These are phyloP conservation scores for Indicator indicator DNA, from an alignment of 2,113 vertebrate species.

Conservation along the genomic window DNA sequence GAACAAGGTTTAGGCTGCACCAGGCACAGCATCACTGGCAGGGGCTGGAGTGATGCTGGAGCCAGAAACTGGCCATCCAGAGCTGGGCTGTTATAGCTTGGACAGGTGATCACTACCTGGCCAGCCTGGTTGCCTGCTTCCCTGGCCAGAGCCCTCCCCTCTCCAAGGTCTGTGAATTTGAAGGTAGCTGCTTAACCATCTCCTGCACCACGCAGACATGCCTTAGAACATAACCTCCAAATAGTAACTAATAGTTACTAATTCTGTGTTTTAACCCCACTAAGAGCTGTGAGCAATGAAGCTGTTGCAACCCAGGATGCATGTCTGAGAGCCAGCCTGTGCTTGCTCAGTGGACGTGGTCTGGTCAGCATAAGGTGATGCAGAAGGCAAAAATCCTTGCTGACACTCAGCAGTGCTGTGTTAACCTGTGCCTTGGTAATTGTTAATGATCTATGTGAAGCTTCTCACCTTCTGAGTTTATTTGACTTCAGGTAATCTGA, in stretches of 20 bases:
- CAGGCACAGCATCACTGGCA: neutral
- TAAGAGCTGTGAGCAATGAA: neutral
- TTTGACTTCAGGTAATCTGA: neutral
- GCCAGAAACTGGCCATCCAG: neutral
- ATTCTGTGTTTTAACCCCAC: neutral
- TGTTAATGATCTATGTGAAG: neutral
- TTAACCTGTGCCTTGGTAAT: neutral
- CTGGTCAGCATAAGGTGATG: neutral
- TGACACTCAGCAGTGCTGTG: neutral
- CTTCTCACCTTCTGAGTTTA: neutral
- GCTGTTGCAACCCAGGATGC: neutral
- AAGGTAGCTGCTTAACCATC: neutral
- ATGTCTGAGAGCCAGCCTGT: neutral
- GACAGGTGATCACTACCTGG: neutral
- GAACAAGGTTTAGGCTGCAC: neutral
- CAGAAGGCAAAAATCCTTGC: neutral
- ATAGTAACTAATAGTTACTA: neutral
- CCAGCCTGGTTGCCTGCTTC: neutral
- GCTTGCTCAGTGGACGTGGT: rapidly evolving
- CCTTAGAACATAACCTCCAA: neutral
- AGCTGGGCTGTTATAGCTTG: neutral
- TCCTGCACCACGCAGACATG: neutral
- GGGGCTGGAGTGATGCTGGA: neutral
- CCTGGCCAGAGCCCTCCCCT: neutral
- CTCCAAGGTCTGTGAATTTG: neutral